Percentiles rank a stretch among this genome's conserved stretches.
phyloP scores from a whole-genome alignment of 37 sponge, comb jelly and placozoan genomes.

The Petrosia ficiformis region DNA sequence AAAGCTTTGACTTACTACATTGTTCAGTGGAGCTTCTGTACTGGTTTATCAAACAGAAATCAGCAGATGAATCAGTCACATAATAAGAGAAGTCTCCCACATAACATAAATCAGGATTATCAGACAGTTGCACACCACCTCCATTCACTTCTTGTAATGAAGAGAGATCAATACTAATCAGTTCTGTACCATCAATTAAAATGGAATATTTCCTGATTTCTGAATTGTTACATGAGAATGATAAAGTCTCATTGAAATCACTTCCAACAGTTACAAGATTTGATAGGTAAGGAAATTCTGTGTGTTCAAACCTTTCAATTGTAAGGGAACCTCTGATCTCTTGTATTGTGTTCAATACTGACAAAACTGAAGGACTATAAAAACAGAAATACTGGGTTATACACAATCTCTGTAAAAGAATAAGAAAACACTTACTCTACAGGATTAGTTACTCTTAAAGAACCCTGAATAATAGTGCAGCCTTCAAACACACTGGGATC shows the following conservation, averaged over 20 bases:
- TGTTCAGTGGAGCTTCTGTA: neutral
- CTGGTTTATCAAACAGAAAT: neutral
- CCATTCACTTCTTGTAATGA: slow-evolving; percentile 26
- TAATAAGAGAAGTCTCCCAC: slow-evolving; percentile 28
- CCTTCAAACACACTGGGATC: neutral
- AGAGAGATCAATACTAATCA: slow-evolving; percentile 35
- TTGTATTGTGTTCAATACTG: slow-evolving; percentile 24
- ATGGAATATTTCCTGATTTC: neutral
- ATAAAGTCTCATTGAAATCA: neutral
- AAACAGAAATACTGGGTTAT: neutral
- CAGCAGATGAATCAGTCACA: neutral
- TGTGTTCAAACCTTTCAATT: neutral
- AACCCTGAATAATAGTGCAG: slow-evolving; percentile 24
- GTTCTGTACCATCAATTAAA: neutral
- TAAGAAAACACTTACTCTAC: neutral
- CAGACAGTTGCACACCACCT: slow-evolving; percentile 6
- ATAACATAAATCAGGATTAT: slow-evolving; percentile 43
- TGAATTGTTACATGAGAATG: neutral
- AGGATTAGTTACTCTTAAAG: neutral
- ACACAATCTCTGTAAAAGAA: neutral
- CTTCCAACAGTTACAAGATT: slow-evolving; percentile 39
- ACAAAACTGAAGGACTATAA: slow-evolving; percentile 3
- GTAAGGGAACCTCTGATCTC: slow-evolving; percentile 53
- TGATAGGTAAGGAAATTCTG: slow-evolving; percentile 38
- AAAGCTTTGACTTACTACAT: slow-evolving; percentile 36